phyloP scores from a whole-genome alignment of 2,888 invertebrate genomes.

The Drosophila borborema region DNA sequence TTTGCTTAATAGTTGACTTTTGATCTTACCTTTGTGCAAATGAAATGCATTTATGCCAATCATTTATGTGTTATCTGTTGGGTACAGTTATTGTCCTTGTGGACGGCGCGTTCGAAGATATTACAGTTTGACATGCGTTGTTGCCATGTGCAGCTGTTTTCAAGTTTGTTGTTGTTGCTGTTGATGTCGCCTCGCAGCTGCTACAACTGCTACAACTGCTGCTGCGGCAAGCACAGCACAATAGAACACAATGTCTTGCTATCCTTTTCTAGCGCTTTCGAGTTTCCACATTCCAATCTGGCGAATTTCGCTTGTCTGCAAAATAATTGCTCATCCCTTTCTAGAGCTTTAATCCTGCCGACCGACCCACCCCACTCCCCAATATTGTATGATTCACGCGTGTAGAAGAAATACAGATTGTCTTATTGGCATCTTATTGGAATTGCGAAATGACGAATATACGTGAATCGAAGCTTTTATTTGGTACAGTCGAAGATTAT shows the following conservation, averaged over 20 bases:
- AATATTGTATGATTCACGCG: slow-evolving; percentile 38
- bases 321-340: slow-evolving; percentile 28
- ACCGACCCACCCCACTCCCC: not conserved
- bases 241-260: slow-evolving; percentile 8
- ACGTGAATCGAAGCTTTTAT: not conserved
- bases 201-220: slow-evolving; percentile 18
- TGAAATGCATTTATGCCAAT: slow-evolving; percentile 3
- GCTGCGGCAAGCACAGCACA: slow-evolving; percentile 13
- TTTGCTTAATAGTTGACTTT: not conserved
- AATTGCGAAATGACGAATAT: not conserved
- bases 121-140: slow-evolving; percentile 58
- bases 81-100: slow-evolving; percentile 64
- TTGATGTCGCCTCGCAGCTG: slow-evolving; percentile 67
- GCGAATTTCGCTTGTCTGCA: slow-evolving; percentile 21
- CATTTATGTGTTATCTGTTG: slow-evolving; percentile 4
- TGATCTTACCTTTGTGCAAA: not conserved
- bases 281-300: slow-evolving; percentile 41
- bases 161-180: slow-evolving; percentile 51
- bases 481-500: not conserved
- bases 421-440: slow-evolving; percentile 5
- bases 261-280: slow-evolving; percentile 21
- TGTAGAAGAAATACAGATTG: not conserved
- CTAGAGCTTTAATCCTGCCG: not conserved
- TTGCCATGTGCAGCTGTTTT: slow-evolving; percentile 71
- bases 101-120: slow-evolving; percentile 2